phyloP scores from a whole-genome alignment of 2,888 invertebrate genomes.

The Napeogenes inachia region DNA sequence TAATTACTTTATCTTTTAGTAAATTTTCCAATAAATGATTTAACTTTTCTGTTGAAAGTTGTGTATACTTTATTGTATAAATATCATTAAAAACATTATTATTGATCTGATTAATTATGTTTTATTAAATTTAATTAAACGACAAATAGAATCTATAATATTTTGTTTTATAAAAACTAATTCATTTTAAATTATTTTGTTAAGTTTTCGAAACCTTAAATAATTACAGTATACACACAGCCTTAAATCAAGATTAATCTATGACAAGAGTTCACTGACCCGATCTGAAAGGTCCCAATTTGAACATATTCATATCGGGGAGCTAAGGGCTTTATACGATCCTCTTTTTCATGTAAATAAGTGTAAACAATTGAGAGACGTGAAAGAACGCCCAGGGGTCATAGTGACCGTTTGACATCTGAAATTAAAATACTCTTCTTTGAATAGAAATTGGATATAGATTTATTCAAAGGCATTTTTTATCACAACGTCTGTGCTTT shows the following conservation, averaged over 20 bases:
- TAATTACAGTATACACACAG: constrained; percentile 10
- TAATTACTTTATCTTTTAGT: not conserved
- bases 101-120: too few relatives aligned
- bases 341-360: constrained; percentile 45
- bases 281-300: constrained; percentile 48
- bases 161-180: too few relatives aligned
- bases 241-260: constrained; percentile 60
- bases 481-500: not conserved
- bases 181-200: too few relatives aligned
- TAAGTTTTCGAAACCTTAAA: too few relatives aligned
- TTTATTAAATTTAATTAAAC: too few relatives aligned
- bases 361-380: constrained; percentile 47
- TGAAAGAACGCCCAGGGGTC: constrained; percentile 46
- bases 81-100: too few relatives aligned
- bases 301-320: constrained; percentile 44
- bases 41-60: too few relatives aligned
- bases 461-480: constrained; percentile 11
- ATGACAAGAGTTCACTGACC: constrained; percentile 49
- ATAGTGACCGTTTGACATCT: constrained; percentile 25
- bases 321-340: constrained; percentile 32
- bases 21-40: too few relatives aligned
- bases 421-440: constrained; percentile 19
- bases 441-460: constrained; percentile 20
- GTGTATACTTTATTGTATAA: too few relatives aligned
- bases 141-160: too few relatives aligned